Percentiles rank a stretch among this genome's conserved stretches.
phyloP scores from a whole-genome alignment of 2,113 vertebrate species.

The Tauraco erythrolophus region DNA sequence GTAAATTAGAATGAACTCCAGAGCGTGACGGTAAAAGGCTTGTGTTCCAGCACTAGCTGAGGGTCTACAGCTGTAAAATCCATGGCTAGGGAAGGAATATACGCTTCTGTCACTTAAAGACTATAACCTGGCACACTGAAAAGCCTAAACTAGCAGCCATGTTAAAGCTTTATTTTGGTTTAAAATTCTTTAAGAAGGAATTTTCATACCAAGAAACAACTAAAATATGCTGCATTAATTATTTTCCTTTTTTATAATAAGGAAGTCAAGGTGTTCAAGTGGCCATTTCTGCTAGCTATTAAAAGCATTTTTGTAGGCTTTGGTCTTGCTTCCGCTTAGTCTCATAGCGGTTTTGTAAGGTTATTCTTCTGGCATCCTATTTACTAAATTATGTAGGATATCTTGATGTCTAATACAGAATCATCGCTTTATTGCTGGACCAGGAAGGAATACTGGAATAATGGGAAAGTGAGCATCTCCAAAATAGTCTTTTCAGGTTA shows the following conservation, averaged over 20 bases:
- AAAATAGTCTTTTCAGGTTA: neutral
- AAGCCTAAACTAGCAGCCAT: neutral
- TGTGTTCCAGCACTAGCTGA: neutral
- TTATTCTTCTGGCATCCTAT: neutral
- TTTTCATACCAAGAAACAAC: neutral
- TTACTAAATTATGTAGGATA: neutral
- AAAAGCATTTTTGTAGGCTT: neutral
- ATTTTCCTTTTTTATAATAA: neutral
- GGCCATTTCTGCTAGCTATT: neutral
- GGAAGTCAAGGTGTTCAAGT: neutral
- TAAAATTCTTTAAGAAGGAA: neutral
- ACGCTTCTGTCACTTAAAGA: neutral
- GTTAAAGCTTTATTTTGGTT: neutral
- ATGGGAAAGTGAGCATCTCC: neutral
- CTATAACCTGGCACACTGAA: neutral
- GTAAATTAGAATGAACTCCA: neutral
- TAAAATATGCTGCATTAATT: neutral
- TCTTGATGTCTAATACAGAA: neutral
- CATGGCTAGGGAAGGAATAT: neutral
- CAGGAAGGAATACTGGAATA: neutral
- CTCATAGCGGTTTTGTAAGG: neutral
- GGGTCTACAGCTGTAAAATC: neutral
- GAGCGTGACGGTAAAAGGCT: neutral
- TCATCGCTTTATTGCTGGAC: neutral
- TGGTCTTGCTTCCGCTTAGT: neutral